Conservation (phyloP, 1,140 invertebrate species). For the Propsilocerus akamusi region DNA sequence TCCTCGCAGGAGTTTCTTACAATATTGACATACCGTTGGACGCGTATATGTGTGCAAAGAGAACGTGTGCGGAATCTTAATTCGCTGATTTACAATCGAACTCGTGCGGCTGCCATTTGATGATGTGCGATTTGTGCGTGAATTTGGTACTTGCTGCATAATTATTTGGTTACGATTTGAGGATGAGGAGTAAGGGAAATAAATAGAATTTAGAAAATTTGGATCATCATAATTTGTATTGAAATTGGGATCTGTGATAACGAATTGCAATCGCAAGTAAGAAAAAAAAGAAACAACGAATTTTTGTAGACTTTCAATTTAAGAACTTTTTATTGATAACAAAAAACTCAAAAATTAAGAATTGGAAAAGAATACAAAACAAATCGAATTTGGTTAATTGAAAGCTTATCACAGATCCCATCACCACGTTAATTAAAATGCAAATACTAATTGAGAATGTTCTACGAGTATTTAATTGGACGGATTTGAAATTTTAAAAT, state of each 20-base stretch:
- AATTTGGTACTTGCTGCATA: conserved; percentile 10
- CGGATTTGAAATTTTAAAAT: not conserved
- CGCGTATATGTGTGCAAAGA: conserved; percentile 83
- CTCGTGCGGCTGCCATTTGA: conserved; percentile 25
- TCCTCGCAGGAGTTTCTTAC: conserved; percentile 87
- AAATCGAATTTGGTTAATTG: not conserved
- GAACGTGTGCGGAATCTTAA: conserved; percentile 84
- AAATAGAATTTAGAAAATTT: too few relatives aligned
- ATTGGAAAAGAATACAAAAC: not conserved
- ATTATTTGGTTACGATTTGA: not conserved
- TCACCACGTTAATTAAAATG: not conserved
- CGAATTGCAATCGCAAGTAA: not conserved
- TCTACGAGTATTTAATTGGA: not conserved
- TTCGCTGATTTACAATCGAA: conserved; percentile 28
- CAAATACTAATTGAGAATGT: too few relatives aligned
- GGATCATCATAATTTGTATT: too few relatives aligned
- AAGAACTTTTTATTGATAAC: not conserved
- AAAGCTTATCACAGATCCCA: conserved; percentile 2
- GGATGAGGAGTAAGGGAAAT: not conserved
- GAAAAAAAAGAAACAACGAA: not conserved
- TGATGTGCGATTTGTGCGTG: conserved; percentile 37
- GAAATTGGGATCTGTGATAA: not conserved
- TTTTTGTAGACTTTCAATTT: not conserved
- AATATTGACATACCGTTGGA: conserved; percentile 89
- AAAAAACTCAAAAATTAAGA: not conserved